Percentiles rank a stretch among this genome's conserved stretches.
These are phyloP conservation scores for Tenthredo scrophulariae DNA, from an alignment of 2,888 invertebrate species.

Conservation along the genomic window DNA sequence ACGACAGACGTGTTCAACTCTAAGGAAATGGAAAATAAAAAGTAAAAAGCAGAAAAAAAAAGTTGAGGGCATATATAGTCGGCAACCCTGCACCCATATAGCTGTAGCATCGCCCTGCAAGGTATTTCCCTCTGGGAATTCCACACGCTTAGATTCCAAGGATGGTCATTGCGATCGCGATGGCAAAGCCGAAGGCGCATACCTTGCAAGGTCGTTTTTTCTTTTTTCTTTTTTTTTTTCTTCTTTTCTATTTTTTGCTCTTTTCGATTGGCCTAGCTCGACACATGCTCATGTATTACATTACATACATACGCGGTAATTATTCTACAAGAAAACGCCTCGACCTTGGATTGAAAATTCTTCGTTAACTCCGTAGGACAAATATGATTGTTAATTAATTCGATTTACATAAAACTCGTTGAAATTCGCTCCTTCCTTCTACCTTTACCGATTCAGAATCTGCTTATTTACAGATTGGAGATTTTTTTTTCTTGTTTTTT, in stretches of 20 bases:
- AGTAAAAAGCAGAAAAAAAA: neutral
- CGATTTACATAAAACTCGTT: neutral
- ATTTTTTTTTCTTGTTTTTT: neutral
- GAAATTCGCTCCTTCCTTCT: neutral
- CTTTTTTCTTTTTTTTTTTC: neutral
- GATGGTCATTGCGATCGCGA: conserved; percentile 44
- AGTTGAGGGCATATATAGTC: neutral
- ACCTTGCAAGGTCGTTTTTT: conserved; percentile 46
- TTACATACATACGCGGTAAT: neutral
- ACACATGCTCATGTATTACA: neutral
- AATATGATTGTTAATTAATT: neutral
- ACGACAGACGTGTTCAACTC: neutral
- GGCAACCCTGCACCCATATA: conserved; percentile 14
- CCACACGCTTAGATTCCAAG: conserved; percentile 44
- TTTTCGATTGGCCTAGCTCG: neutral
- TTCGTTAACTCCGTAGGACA: neutral
- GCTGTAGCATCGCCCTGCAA: neutral
- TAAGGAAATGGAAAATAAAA: neutral
- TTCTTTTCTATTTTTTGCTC: neutral
- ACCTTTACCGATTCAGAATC: neutral
- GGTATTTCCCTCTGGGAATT: conserved; percentile 40
- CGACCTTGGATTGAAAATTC: neutral
- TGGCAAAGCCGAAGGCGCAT: conserved; percentile 45
- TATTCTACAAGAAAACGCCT: neutral
- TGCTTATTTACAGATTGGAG: too few species aligned